Percentiles rank a stretch among this genome's conserved stretches.
These are phyloP conservation scores for Arvicanthis niloticus DNA, from an alignment of 2,113 vertebrate species.

Conservation along the genomic window DNA sequence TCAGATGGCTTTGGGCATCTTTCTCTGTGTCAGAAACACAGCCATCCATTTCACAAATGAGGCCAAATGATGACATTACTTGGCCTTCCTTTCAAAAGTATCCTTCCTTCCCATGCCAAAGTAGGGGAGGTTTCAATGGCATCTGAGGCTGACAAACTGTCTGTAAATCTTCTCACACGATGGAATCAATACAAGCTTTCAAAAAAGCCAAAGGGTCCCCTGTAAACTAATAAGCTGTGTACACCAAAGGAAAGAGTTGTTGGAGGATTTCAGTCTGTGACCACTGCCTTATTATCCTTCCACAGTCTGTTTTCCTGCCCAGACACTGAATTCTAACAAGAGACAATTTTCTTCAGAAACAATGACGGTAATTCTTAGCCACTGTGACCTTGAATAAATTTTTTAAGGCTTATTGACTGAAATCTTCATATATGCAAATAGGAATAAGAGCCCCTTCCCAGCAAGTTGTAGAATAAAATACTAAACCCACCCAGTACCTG, in stretches of 20 bases:
- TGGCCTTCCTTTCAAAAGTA: slow-evolving; percentile 62
- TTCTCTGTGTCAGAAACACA: slow-evolving; percentile 62
- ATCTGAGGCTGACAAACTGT: slow-evolving; percentile 23
- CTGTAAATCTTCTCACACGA: slow-evolving; percentile 56
- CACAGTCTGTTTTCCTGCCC: not conserved
- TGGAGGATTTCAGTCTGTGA: not conserved
- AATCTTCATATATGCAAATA: not conserved
- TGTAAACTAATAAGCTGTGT: slow-evolving; percentile 33
- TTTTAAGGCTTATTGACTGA: not conserved
- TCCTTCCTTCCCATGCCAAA: slow-evolving; percentile 46
- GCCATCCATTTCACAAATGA: slow-evolving; percentile 65
- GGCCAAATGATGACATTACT: slow-evolving; percentile 63
- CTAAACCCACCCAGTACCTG: not conserved
- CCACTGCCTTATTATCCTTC: not conserved
- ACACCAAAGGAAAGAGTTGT: accelerated
- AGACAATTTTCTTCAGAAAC: slow-evolving; percentile 27
- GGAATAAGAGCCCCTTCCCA: not conserved
- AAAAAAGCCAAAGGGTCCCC: slow-evolving; percentile 32
- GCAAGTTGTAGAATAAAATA: not conserved
- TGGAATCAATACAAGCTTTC: slow-evolving; percentile 66
- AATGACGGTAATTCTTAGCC: not conserved
- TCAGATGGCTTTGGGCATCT: slow-evolving; percentile 54
- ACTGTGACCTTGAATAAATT: not conserved
- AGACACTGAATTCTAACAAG: not conserved
- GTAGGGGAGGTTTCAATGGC: slow-evolving; percentile 8